Evolutionary conservation across 92 coral and sea anemone species (phyloP).

Genomic region (Meandrina meandrites): DNA sequence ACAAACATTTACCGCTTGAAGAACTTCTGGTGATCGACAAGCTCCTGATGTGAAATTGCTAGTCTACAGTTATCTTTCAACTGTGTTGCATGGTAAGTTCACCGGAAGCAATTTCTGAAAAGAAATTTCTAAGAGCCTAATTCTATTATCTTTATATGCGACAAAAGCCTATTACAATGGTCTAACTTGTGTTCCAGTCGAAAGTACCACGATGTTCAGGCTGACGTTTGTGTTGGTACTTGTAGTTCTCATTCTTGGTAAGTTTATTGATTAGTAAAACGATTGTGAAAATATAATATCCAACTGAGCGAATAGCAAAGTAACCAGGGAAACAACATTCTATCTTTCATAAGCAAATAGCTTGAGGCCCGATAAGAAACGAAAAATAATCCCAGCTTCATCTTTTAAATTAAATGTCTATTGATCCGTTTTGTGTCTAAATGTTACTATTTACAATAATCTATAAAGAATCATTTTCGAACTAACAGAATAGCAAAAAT

Average conservation of each 20-base stretch:
- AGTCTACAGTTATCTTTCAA: neutral
- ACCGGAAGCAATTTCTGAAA: neutral
- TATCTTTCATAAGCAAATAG: neutral
- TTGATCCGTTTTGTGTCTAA: neutral
- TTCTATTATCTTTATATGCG: neutral
- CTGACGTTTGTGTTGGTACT: neutral
- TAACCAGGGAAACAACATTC: neutral
- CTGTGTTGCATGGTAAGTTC: neutral
- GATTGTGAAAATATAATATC: neutral
- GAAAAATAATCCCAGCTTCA: neutral
- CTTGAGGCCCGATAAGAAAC: neutral
- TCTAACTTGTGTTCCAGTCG: neutral
- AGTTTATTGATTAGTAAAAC: neutral
- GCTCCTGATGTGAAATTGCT: neutral
- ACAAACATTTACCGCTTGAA: neutral
- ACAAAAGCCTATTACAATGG: neutral
- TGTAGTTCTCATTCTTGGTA: constrained; percentile 12
- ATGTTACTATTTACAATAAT: neutral
- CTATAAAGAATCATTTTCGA: neutral
- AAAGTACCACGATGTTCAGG: neutral
- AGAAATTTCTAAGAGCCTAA: neutral
- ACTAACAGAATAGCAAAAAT: neutral
- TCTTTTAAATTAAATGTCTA: neutral
- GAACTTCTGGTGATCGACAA: neutral
- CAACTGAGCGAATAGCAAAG: neutral